phyloP scores from a whole-genome alignment of 2,888 invertebrate genomes.

The Tetheella fluctuosa region DNA sequence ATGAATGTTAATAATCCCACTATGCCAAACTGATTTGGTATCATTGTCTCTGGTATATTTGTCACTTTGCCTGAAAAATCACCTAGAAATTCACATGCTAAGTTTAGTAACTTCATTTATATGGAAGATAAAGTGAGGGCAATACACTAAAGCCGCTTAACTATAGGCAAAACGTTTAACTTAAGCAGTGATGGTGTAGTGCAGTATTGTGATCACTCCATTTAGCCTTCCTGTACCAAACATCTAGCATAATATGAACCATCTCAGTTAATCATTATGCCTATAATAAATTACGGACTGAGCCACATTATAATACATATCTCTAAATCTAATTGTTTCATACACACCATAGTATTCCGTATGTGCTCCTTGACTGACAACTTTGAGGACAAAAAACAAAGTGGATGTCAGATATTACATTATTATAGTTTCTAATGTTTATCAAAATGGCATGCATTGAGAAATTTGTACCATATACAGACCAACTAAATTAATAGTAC shows the following conservation, averaged over 20 bases:
- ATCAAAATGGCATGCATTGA: neutral
- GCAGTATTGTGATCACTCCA: neutral
- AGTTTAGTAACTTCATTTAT: neutral
- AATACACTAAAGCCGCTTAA: slow-evolving; percentile 46
- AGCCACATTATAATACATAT: slow-evolving; percentile 46
- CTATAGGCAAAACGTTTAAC: slow-evolving; percentile 6
- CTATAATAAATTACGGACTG: slow-evolving; percentile 12
- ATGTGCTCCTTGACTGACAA: slow-evolving; percentile 73
- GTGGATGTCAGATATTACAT: slow-evolving; percentile 35
- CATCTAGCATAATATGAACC: neutral
- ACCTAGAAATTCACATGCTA: slow-evolving; percentile 19
- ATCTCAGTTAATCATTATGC: neutral
- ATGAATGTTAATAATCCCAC: slow-evolving; percentile 99
- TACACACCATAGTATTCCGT: slow-evolving; percentile 78
- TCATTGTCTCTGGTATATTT: slow-evolving; percentile 99
- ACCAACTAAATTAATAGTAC: neutral
- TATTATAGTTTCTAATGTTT: neutral
- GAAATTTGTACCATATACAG: neutral
- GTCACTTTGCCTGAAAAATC: slow-evolving; percentile 93
- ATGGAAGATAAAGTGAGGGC: slow-evolving; percentile 19
- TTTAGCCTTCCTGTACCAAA: neutral
- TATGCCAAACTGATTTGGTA: slow-evolving; percentile 99
- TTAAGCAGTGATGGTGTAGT: neutral
- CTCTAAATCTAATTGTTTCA: slow-evolving; percentile 40
- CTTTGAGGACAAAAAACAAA: slow-evolving; percentile 64